Evolutionary conservation across 2,113 vertebrate species (phyloP).

Genomic region (Indicator indicator): DNA sequence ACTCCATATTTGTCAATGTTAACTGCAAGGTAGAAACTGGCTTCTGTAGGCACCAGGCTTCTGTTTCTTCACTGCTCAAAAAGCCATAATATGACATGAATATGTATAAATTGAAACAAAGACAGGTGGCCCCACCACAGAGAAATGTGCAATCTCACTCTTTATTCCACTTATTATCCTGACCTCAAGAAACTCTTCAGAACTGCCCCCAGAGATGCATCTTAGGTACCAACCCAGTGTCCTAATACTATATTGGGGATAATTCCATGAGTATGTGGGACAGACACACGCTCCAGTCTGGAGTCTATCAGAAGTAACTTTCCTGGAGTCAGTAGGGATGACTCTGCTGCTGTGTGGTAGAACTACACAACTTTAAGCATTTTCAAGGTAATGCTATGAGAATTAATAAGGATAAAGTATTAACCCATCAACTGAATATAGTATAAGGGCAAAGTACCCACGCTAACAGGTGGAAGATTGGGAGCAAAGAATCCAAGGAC

Average conservation of each 20-base stretch:
- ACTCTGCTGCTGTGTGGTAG: background rate
- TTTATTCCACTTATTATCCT: background rate
- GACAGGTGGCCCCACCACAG: background rate
- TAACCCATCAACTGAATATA: background rate
- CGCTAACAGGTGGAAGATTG: background rate
- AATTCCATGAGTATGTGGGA: background rate
- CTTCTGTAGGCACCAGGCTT: background rate
- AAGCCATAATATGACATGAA: background rate
- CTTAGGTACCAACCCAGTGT: background rate
- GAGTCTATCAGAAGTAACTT: background rate
- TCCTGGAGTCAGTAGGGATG: background rate
- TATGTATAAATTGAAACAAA: slow-evolving; percentile 9
- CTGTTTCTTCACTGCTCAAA: background rate
- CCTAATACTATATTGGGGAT: background rate
- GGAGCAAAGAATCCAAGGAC: background rate
- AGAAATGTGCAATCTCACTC: background rate
- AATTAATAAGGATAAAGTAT: background rate
- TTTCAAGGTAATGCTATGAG: background rate
- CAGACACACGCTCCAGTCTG: background rate
- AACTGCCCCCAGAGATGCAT: background rate
- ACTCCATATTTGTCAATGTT: slow-evolving; percentile 88
- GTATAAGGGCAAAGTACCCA: background rate
- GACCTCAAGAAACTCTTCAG: background rate
- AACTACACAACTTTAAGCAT: background rate
- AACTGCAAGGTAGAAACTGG: slow-evolving; percentile 5